These are phyloP conservation scores for Phocoena sinus DNA, from an alignment of 2,113 vertebrate genomes.

Conservation along the genomic window DNA sequence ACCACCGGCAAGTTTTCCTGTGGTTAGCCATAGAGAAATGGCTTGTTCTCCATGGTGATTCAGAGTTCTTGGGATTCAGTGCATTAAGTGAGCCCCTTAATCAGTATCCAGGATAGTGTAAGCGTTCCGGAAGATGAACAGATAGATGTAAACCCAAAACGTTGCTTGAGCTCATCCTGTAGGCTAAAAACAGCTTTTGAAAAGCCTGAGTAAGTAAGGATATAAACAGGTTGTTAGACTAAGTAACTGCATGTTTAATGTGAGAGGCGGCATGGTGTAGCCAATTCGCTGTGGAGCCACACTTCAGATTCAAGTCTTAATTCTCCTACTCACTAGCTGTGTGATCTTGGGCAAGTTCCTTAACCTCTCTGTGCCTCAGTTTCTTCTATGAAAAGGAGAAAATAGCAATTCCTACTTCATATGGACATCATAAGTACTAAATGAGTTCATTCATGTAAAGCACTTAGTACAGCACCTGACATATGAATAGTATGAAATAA, in stretches of 20 bases:
- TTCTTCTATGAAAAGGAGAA: neutral
- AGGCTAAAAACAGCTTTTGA: slow-evolving; percentile 27
- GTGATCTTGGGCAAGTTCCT: neutral
- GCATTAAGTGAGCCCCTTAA: slow-evolving; percentile 24
- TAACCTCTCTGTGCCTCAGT: neutral
- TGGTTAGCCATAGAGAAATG: neutral
- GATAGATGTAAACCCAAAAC: slow-evolving; percentile 22
- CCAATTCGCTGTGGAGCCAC: neutral
- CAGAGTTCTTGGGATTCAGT: slow-evolving; percentile 26
- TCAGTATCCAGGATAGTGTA: slow-evolving; percentile 12
- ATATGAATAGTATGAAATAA: neutral
- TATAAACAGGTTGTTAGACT: slow-evolving; percentile 31
- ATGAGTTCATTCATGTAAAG: neutral
- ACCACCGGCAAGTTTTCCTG: slow-evolving; percentile 38
- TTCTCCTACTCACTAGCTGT: neutral
- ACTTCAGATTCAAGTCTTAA: neutral
- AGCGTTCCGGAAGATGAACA: slow-evolving; percentile 10
- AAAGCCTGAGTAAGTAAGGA: neutral
- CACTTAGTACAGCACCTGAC: neutral
- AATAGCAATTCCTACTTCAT: neutral
- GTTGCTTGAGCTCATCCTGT: slow-evolving; percentile 3
- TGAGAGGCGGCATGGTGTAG: neutral
- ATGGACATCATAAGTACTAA: neutral
- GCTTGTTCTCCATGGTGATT: slow-evolving; percentile 50
- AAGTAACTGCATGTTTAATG: neutral